These are phyloP conservation scores for Ceratoteleas bidentatus DNA, from an alignment of 1,140 invertebrate genomes.

Conservation along the genomic window DNA sequence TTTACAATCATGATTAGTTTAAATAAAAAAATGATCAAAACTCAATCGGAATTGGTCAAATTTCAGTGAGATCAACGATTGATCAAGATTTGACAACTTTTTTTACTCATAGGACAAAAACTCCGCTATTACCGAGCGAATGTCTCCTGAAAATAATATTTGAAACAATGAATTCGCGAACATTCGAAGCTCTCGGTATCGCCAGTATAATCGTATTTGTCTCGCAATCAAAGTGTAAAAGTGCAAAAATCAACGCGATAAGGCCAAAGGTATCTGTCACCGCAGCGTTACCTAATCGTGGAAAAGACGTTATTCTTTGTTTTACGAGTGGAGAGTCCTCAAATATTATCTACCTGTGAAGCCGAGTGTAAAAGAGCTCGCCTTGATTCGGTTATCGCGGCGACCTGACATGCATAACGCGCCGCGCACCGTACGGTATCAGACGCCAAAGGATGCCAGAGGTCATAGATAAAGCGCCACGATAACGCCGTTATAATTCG, in stretches of 20 bases:
- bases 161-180: too few species aligned
- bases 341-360: slow-evolving; percentile 63
- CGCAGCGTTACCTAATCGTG: slow-evolving; percentile 45
- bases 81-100: too few species aligned
- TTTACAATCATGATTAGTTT: too few species aligned
- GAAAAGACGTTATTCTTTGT: slow-evolving; percentile 50
- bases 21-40: too few species aligned
- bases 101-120: too few species aligned
- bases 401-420: slow-evolving; percentile 59
- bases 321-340: slow-evolving; percentile 44
- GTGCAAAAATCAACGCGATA: slow-evolving; percentile 57
- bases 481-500: slow-evolving; percentile 65
- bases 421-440: slow-evolving; percentile 44
- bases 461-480: slow-evolving; percentile 62
- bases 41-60: too few species aligned
- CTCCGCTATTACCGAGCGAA: too few species aligned
- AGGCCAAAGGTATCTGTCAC: slow-evolving; percentile 40
- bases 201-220: slow-evolving; percentile 42
- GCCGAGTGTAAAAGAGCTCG: slow-evolving; percentile 52
- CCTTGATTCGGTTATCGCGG: slow-evolving; percentile 63
- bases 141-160: too few species aligned
- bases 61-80: too few species aligned
- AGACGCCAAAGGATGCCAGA: slow-evolving; percentile 64
- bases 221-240: slow-evolving; percentile 47
- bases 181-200: slow-evolving; percentile 3